Base-by-base conservation (phyloP, 2,888 invertebrate species). In the Drosophila testacea region DNA sequence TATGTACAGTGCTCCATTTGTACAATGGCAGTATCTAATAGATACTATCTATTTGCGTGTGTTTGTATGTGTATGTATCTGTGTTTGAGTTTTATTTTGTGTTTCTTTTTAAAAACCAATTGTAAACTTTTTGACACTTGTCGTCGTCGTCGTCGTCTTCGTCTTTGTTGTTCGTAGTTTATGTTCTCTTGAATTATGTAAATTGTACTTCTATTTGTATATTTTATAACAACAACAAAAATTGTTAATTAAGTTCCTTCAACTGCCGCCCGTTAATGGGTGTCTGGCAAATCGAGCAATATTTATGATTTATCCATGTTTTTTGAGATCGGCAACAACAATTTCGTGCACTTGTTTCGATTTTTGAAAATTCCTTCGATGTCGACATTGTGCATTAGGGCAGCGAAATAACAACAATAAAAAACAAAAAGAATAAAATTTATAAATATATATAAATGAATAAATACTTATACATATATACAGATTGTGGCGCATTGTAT, bases 171-270 rank as follows among this genome's bases (percentile, higher is more conserved):
- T 51, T 48, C 68, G 59, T 61, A 46, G 61, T 51, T 65, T 42
- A 59, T 48, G 39, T 61, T 44, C 22, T 62, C 47, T 39, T 30
- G 22, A 66, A 64, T 57, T 54, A 57, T 73, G 79, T 62, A 54
- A 64, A 73, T 83, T 67, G 52, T 72, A 46, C 54, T 57, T 71
- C 61, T 61, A 61, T 55, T 52, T 74, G 48, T 73, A 28, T 67
- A 47, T 67, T 59, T 52, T 62, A 68, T 59, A 69, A 64, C 52
- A 65, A 64, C 42, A 54, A 22, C 22, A 22, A 22, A 22, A 55
- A 70, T 67, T 71, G 78, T 83, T 81, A 59, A 73, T 83, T 85
- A 86, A 86, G 88, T 83, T 88, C 83, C 86, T 83, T 88, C 47
- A 60, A 80, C 63, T 76, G 77, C 68, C 69, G 46, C 51, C 50